Evolutionary conservation across 1,140 invertebrate genomes (phyloP), one percentile per base, ranked within the genome.

Genomic region (Drosophila busckii): DNA sequence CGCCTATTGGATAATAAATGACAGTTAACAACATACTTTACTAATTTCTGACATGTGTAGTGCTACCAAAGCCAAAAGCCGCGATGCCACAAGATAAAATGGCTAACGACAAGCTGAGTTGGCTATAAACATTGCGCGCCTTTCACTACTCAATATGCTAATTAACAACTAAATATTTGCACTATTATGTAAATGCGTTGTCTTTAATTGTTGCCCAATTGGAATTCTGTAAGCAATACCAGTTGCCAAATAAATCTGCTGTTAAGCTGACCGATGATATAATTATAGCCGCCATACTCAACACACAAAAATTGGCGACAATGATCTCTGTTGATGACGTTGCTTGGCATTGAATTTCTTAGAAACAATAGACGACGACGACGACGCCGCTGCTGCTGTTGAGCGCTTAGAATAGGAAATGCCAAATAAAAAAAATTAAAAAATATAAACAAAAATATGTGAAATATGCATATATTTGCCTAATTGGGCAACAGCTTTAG

Each of bases 291-390:
- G 65, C 54, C n/a, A n/a, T n/a, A n/a, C n/a, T n/a, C n/a, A n/a
- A n/a, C n/a, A n/a, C n/a, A n/a, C n/a, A n/a, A n/a, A 71, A 71
- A 69, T 23, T 22, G 28, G 35, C 38, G 38, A 56, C 59, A 48
- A 63, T 35, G 44, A 42, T 38, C 75, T n/a, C n/a, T 31, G 61
- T 70, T 58, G 65, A 80, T 82, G 76, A 82, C 75, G 75, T 82
- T 29, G 49, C 41, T 19, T 42, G 64, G 38, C 55, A 66, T 55
- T 55, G 48, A 69, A 61, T 56, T 75, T 49, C 40, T 25, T 49
- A 63, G 38, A 58, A 50, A 6, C 7, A 1, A 28, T 13, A 13
- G 26, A 8, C 31, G 15, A 15, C 38, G 25, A 40, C 22, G n/a
- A 26, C 12, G n/a, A n/a, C n/a, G n/a, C n/a, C n/a, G n/a, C n/a